Base-by-base conservation (phyloP, 2,113 vertebrate species). In the Eonycteris spelaea region DNA sequence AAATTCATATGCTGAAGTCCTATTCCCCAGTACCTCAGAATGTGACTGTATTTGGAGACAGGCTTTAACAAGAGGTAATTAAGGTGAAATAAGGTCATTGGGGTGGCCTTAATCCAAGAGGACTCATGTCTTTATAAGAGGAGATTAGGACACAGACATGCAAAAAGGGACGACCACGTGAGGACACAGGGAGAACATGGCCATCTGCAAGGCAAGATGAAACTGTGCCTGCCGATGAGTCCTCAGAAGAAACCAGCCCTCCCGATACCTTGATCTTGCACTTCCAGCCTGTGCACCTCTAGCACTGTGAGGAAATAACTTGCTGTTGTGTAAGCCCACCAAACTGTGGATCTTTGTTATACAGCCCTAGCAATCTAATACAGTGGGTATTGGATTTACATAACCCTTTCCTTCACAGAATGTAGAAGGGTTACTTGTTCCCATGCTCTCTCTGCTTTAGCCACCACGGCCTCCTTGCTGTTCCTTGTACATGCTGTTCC, bases 341-440 rank as follows among this genome's bases (percentile, higher is more conserved):
- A 12, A 5, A 4, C 57, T 43, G 18, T 4, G 40, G 35, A 21
- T 19, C 55, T 26, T 73, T 43, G 13, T 65, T 33, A 5, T 13
- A 15, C 18, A 30, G 43, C 5, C 22, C 65, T 19, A 26, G 48
- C 22, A 7, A 35, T 45, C 22, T 6, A 38, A 26, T 9, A 24
- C 7, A 53, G 16, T 0, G 3, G 53, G 28, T 38, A 5, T 30
- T 48, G 59, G 40, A 3, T 51, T 53, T 45, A 13, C 2, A 8
- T 3, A 7, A 45, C 2, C 1, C 7, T 73, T 71, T 35, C 4
- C 22, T 33, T 90, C 68, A 55, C 18, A 92, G 85, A 90, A n/a
- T 6, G 11, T 53, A 63, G 11, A 28, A 19, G 28, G 9, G 63
- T 45, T 5, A 0, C 19, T 45, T n/a, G 19, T 7, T 48, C n/a